Evolutionary conservation across 2,888 invertebrate species (phyloP), one percentile per base, ranked within the genome.

Genomic region (Onchidella celtica): DNA sequence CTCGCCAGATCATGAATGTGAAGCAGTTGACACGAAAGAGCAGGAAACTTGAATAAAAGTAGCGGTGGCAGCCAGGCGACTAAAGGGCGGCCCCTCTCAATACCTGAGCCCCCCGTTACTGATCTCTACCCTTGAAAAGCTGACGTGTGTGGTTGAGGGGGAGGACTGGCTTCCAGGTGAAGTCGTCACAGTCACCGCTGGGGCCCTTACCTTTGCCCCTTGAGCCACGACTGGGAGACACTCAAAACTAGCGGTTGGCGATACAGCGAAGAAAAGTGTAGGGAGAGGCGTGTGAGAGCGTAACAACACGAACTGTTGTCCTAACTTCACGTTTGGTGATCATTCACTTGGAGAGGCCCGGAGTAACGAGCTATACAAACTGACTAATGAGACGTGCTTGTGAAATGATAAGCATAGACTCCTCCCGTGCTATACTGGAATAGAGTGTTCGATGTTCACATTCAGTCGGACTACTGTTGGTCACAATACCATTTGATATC

Each of bases 281-380:
- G n/a, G n/a, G n/a, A n/a, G n/a, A n/a, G 47, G 17, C 6, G 47
- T 47, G 47, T 47, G 9, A 47, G 17, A 17, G 47, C 17, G 47
- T 47, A 47, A 47, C 47, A 47, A 47, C 47, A 47, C 47, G 47
- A 47, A 17, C 47, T 17, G 47, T 47, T 47, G 47, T 47, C 47
- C 17, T 47, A 6, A 6, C 47, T 47, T 17, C 47, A 47, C 17
- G 17, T 47, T 47, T 17, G 47, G 47, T 47, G 47, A 11, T 47
- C 47, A 47, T 47, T 47, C 47, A 47, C 9, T 47, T 6, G 9
- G 47, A 47, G 47, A 11, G 47, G n/a, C 17, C 17, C 9, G 47
- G 47, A 47, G 47, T 47, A 47, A 47, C 47, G 17, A 17, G 9
- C 47, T 47, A 72, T 55, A 72, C 72, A 72, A 32, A 72, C 72